Percentiles rank a stretch among this genome's conserved stretches.
These are phyloP conservation scores for Habrosyne pyritoides DNA, from an alignment of 2,888 invertebrate genomes.

Conservation along the genomic window DNA sequence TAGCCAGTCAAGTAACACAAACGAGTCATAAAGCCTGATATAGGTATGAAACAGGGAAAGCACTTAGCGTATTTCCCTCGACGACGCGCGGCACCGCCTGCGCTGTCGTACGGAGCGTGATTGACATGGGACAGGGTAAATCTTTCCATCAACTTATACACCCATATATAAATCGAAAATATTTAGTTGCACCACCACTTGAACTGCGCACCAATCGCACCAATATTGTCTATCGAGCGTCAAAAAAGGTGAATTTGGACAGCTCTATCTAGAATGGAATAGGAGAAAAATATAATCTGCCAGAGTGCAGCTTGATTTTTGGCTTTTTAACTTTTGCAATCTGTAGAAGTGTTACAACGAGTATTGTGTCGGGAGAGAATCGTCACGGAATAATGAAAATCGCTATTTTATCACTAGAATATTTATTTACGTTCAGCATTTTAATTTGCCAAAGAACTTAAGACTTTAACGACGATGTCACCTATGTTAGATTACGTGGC, in stretches of 20 bases:
- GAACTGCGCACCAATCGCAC: too few relatives aligned
- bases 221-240: not conserved
- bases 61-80: slow-evolving; percentile 43
- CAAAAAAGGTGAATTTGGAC: not conserved
- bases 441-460: too few relatives aligned
- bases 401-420: too few relatives aligned
- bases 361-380: not conserved
- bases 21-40: slow-evolving; percentile 16
- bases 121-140: slow-evolving; percentile 1
- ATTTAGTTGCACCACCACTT: not conserved
- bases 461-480: not conserved
- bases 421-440: too few relatives aligned
- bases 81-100: slow-evolving; percentile 17
- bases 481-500: not conserved
- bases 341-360: not conserved
- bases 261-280: not conserved
- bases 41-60: slow-evolving; percentile 27
- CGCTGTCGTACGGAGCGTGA: slow-evolving; percentile 14
- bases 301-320: not conserved
- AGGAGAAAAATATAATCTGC: not conserved
- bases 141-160: not conserved
- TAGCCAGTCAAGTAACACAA: slow-evolving; percentile 13
- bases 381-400: not conserved
- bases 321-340: not conserved
- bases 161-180: not conserved